These are phyloP conservation scores for Crotalus tigris DNA, from an alignment of 2,113 vertebrate genomes.

Conservation along the genomic window DNA sequence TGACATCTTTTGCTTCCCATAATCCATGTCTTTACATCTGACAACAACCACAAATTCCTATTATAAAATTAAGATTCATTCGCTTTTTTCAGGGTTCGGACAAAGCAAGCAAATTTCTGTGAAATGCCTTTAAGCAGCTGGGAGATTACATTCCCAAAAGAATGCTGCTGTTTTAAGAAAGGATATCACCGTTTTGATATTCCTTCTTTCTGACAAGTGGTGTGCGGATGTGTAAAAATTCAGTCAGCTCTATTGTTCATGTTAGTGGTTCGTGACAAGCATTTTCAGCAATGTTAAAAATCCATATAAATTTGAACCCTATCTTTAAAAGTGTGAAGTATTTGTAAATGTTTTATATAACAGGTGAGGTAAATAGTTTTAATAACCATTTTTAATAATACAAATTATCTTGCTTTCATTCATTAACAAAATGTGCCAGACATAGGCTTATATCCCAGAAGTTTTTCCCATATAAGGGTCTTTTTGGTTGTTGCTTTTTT, in stretches of 20 bases:
- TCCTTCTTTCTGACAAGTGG: not conserved
- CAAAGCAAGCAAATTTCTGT: slow-evolving; percentile 55
- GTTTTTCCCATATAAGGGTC: not conserved
- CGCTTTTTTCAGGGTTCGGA: slow-evolving; percentile 49
- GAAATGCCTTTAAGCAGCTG: slow-evolving; percentile 23
- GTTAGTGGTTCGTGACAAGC: not conserved
- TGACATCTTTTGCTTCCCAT: slow-evolving; percentile 42
- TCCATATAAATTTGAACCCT: not conserved
- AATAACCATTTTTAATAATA: not conserved
- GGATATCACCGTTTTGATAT: slow-evolving; percentile 32
- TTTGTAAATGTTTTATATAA: not conserved
- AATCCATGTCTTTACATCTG: slow-evolving; percentile 58
- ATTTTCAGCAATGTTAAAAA: not conserved
- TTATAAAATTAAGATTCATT: slow-evolving; percentile 66
- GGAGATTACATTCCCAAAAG: slow-evolving; percentile 37
- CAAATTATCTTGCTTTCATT: not conserved
- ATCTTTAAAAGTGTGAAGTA: not conserved
- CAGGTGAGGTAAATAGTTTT: not conserved
- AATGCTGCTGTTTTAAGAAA: slow-evolving; percentile 15
- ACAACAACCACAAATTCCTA: slow-evolving; percentile 44
- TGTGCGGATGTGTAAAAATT: not conserved
- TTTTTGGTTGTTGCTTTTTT: not conserved
- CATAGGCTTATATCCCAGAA: not conserved
- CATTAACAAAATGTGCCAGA: not conserved
- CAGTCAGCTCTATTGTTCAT: not conserved